Evolutionary conservation across 2,888 invertebrate genomes (phyloP), one percentile per base, ranked within the genome.

Genomic region (Pheosia tremula): DNA sequence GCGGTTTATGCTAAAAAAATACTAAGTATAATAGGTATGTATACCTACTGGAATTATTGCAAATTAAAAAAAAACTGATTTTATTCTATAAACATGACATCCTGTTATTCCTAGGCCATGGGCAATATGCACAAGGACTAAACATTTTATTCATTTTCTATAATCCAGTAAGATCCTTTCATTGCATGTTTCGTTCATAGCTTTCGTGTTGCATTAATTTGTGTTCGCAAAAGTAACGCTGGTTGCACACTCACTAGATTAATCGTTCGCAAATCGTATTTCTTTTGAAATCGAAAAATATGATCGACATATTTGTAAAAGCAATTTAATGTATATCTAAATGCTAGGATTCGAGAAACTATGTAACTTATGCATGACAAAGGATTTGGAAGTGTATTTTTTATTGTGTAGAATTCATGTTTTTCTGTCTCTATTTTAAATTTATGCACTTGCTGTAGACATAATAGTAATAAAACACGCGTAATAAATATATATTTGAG

Each of bases 351-450:
- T 43, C 4, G 9, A 11, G 0, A 45, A 9, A 10, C 24, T 24
- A 24, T 47, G 47, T 47, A 4, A 47, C 4, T n/a, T n/a, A n/a
- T 47, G 47, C 47, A 47, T 45, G 43, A 45, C 45, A 45, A 45
- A 45, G 10, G 45, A 11, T 47, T n/a, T n/a, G n/a, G 24, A 43
- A 43, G 47, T 47, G n/a, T 10, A 4, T 45, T 1, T 10, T 45
- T 47, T 47, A 38, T 54, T 54, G 38, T 54, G n/a, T 74, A 66
- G 63, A 76, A 77, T 79, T 79, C 81, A 79, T 85, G 86, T 86
- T 83, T 80, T 82, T 78, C 83, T 83, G 85, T 85, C 83, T 80
- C 77, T 67, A 64, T 75, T 68, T 72, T 70, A 59, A 62, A 63
- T 77, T 71, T 59, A 58, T 67, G 74, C 74, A 75, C 77, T 72